Evolutionary conservation across 2,888 invertebrate genomes (phyloP).

Genomic region (Caradrina clavipalpis): DNA sequence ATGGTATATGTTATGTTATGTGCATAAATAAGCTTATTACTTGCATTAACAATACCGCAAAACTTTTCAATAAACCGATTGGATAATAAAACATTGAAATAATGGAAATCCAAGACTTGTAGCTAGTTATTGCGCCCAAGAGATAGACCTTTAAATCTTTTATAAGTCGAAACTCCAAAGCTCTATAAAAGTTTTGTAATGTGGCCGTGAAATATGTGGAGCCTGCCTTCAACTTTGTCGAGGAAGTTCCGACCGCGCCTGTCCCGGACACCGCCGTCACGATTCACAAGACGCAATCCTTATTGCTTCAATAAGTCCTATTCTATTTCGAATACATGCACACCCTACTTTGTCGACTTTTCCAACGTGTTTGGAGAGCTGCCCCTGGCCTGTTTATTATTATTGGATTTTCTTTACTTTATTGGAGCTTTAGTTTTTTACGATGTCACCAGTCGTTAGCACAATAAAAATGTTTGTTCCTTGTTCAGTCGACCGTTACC

Average conservation of each 20-base stretch:
- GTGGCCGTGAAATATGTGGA: conserved; percentile 73
- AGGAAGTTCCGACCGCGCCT: conserved; percentile 63
- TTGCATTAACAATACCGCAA: not conserved
- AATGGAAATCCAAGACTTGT: conserved; percentile 33
- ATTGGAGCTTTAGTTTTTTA: conserved; percentile 59
- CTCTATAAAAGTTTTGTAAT: conserved; percentile 72
- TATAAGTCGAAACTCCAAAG: conserved; percentile 60
- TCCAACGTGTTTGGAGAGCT: conserved; percentile 35
- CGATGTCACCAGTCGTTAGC: conserved; percentile 60
- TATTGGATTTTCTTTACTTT: conserved; percentile 63
- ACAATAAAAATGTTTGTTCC: conserved; percentile 61
- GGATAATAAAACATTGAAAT: conserved; percentile 33
- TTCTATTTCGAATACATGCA: conserved; percentile 58
- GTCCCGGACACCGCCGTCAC: conserved; percentile 61
- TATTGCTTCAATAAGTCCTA: conserved; percentile 64
- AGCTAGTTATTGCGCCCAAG: conserved; percentile 41
- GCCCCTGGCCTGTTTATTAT: conserved; percentile 56
- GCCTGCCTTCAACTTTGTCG: conserved; percentile 60
- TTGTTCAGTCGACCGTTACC: conserved; percentile 56
- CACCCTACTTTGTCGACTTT: conserved; percentile 40
- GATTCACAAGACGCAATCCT: conserved; percentile 62
- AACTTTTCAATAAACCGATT: conserved; percentile 16
- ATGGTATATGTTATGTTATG: no score
- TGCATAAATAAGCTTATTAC: no score
- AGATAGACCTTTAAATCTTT: conserved; percentile 61